Conservation (phyloP, 2,113 vertebrate species). For the Lethenteron camtschaticum region DNA sequence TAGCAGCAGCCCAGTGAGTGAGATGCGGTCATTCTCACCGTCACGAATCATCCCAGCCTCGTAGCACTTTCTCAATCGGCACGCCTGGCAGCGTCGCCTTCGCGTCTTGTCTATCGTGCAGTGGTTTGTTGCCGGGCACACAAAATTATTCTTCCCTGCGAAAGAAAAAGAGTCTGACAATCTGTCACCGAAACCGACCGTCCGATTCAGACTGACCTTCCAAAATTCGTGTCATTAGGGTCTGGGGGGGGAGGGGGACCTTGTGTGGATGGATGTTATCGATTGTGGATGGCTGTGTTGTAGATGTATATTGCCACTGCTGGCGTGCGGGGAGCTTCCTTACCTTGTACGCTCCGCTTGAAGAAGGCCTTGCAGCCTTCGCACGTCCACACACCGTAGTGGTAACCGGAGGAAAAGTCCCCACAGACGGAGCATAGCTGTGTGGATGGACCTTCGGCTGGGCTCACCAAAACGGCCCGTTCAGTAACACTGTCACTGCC, state of each 20-base stretch:
- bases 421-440: conserved; percentile 85
- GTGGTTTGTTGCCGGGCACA: conserved; percentile 96
- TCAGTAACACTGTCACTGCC: no score
- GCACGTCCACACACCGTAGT: conserved; percentile 94
- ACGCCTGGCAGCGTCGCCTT: conserved; percentile 92
- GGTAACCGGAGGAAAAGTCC: conserved; percentile 92
- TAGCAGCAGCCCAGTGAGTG: not conserved
- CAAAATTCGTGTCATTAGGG: no score
- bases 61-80: conserved; percentile 77
- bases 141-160: conserved; percentile 91
- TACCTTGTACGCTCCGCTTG: conserved; percentile 97
- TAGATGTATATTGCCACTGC: no score
- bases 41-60: conserved; percentile 99
- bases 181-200: no score
- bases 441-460: conserved; percentile 12
- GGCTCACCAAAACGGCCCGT: no score
- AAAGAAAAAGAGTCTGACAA: conserved; percentile 12
- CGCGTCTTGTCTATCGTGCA: conserved; percentile 95
- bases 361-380: conserved; percentile 98
- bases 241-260: no score
- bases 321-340: no score
- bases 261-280: no score
- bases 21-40: conserved; percentile 28
- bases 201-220: no score
- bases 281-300: no score